Conservation (phyloP, 2,888 invertebrate genomes). For the Mythimna vitellina region DNA sequence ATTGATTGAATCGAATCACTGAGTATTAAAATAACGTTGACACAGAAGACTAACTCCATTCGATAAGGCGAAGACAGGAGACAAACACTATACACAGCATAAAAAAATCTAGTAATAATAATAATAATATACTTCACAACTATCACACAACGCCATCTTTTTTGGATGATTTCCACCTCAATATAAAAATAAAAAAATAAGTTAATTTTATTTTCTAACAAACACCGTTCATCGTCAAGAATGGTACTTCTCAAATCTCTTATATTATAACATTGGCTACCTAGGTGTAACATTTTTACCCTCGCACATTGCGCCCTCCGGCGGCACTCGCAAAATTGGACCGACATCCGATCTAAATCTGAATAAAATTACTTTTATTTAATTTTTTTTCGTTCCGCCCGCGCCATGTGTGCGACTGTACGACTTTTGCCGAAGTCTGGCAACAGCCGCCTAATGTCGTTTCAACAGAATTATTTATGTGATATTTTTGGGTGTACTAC, state of each 20-base stretch:
- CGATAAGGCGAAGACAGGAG: too few relatives aligned
- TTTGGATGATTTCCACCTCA: too few relatives aligned
- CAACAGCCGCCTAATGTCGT: slow-evolving; percentile 49
- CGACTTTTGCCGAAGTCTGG: slow-evolving; percentile 45
- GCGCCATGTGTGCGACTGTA: slow-evolving; percentile 52
- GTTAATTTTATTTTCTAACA: neutral
- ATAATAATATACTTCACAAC: too few relatives aligned
- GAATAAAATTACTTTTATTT: slow-evolving; percentile 76
- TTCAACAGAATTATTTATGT: slow-evolving; percentile 52
- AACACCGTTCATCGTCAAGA: neutral
- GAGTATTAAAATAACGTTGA: neutral
- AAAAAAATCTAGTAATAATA: too few relatives aligned
- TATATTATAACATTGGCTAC: slow-evolving; percentile 4
- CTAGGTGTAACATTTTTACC: slow-evolving; percentile 46
- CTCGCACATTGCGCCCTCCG: slow-evolving; percentile 51
- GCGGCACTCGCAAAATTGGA: slow-evolving; percentile 65
- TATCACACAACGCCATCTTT: too few relatives aligned
- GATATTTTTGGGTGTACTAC: slow-evolving; percentile 35
- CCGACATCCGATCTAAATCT: slow-evolving; percentile 74
- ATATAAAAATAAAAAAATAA: too few relatives aligned
- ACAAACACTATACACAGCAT: too few relatives aligned
- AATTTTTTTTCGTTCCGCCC: slow-evolving; percentile 63
- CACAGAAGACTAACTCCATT: slow-evolving; percentile 41
- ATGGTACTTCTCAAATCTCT: slow-evolving; percentile 33
- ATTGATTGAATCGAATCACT: slow-evolving; percentile 63